Conservation (phyloP, 2,888 invertebrate genomes). For the Lasioglossum leucozonium region DNA sequence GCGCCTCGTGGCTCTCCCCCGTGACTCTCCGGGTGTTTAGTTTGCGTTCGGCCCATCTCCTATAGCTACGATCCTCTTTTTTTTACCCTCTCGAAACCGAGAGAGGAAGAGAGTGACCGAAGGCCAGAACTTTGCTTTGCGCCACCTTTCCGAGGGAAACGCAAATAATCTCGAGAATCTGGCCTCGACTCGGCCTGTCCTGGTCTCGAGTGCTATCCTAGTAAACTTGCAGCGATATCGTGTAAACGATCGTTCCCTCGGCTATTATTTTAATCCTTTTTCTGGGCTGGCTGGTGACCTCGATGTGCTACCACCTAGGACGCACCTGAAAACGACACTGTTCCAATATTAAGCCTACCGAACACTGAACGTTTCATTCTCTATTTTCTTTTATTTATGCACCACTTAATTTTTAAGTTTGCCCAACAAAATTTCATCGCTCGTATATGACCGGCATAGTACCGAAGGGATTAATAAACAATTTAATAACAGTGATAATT, state of each 20-base stretch:
- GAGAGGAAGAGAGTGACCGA: slow-evolving; percentile 22
- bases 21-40: slow-evolving; percentile 67
- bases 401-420: neutral
- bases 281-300: neutral
- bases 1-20: slow-evolving; percentile 68
- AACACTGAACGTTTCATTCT: neutral
- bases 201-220: slow-evolving; percentile 62
- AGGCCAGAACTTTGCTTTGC: slow-evolving; percentile 56
- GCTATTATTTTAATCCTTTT: slow-evolving; percentile 39
- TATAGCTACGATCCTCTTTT: slow-evolving; percentile 30
- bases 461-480: no score
- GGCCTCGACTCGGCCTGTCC: neutral
- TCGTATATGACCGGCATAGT: no score
- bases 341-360: neutral
- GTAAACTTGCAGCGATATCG: slow-evolving; percentile 35
- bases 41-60: slow-evolving; percentile 63
- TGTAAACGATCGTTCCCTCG: slow-evolving; percentile 37
- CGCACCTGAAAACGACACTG: neutral
- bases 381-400: neutral
- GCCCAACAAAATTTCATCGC: no score
- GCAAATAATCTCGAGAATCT: slow-evolving; percentile 66
- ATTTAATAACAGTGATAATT: no score
- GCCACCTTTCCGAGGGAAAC: slow-evolving; percentile 68
- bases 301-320: neutral
- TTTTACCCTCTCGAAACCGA: slow-evolving; percentile 28